Conservation (phyloP, 2,888 invertebrate genomes). For the Mystacides longicornis region DNA sequence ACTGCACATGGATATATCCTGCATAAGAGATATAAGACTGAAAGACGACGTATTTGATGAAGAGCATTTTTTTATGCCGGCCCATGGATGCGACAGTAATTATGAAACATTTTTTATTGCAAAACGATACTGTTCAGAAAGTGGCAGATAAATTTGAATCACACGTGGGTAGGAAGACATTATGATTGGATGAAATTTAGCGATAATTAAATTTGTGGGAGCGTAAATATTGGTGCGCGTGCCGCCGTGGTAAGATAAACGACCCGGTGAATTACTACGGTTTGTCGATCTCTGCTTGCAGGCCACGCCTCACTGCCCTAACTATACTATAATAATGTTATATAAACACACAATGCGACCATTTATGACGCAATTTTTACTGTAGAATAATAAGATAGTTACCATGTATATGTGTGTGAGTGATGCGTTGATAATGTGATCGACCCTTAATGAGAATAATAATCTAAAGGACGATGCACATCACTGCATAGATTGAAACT, state of each 20-base stretch:
- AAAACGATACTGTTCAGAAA: too few relatives aligned
- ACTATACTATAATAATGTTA: background rate
- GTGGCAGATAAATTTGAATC: too few relatives aligned
- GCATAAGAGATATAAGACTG: too few relatives aligned
- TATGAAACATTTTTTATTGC: too few relatives aligned
- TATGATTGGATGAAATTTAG: conserved; percentile 2
- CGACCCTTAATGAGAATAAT: background rate
- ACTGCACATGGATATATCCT: too few relatives aligned
- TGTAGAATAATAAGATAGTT: background rate
- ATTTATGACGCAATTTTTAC: background rate
- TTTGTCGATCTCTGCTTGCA: background rate
- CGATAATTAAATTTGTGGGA: conserved; percentile 6
- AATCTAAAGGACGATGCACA: background rate
- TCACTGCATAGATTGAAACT: too few relatives aligned
- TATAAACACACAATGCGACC: background rate
- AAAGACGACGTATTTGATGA: too few relatives aligned
- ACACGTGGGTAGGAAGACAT: too few relatives aligned
- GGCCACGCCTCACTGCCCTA: background rate
- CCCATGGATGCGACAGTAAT: too few relatives aligned
- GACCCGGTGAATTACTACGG: background rate
- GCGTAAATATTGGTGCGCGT: conserved; percentile 5
- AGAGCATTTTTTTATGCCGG: too few relatives aligned
- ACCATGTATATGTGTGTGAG: conserved; percentile 1
- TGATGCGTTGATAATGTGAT: conserved; percentile 16
- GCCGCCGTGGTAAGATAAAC: conserved; percentile 1